A percentile compares a stretch with the other conserved stretches of the same genome.
Evolutionary conservation across 2,797 vertebrate species (phyloP).

Genomic region (Peromyscus nudipes): DNA sequence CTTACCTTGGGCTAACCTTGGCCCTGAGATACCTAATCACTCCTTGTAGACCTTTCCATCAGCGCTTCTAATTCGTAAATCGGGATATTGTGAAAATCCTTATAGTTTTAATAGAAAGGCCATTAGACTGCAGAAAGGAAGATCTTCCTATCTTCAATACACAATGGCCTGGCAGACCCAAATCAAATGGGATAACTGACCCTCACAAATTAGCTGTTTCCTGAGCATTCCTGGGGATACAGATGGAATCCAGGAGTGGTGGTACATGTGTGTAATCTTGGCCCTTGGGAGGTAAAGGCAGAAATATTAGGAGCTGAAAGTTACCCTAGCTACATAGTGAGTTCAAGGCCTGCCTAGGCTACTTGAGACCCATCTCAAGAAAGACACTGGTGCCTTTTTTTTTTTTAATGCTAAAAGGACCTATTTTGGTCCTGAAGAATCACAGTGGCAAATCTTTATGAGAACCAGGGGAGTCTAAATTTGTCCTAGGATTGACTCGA

Average conservation of each 20-base stretch:
- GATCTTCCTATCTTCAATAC: background rate
- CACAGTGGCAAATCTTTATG: background rate
- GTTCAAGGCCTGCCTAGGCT: background rate
- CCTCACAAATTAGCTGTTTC: background rate
- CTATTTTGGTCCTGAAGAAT: background rate
- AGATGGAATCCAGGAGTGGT: background rate
- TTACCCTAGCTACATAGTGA: background rate
- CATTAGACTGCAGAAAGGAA: background rate
- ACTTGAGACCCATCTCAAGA: background rate
- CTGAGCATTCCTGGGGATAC: background rate
- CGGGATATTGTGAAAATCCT: background rate
- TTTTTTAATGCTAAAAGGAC: background rate
- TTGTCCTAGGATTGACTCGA: background rate
- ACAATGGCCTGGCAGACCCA: background rate
- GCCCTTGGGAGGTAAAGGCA: background rate
- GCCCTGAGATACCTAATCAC: background rate
- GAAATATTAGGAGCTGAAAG: background rate
- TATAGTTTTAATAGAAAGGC: background rate
- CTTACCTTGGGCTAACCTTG: background rate
- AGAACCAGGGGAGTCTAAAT: background rate
- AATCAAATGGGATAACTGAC: background rate
- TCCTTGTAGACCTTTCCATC: background rate
- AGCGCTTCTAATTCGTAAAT: background rate
- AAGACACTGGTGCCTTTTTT: background rate
- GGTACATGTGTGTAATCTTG: background rate